Evolutionary conservation across 1,140 invertebrate genomes (phyloP).

Genomic region (Anastatus disparis): DNA sequence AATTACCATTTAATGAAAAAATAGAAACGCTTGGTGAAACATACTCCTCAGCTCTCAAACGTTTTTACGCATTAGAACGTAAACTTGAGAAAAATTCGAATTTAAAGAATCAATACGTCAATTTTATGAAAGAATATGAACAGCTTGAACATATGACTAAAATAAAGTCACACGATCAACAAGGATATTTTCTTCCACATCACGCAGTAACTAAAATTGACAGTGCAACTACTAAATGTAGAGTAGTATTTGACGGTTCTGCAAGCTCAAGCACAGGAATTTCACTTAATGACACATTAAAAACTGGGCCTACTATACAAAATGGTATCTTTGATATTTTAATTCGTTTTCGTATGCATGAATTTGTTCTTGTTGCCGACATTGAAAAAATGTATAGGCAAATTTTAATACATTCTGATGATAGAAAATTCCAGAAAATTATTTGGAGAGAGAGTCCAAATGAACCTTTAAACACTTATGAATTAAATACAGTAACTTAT

Average conservation of each 20-base stretch:
- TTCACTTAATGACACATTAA: constrained; percentile 23
- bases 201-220: constrained; percentile 22
- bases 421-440: no score
- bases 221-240: constrained; percentile 11
- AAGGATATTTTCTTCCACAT: constrained; percentile 7
- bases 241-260: constrained; percentile 48
- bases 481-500: constrained; percentile 40
- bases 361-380: neutral
- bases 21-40: neutral
- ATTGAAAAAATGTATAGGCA: constrained; percentile 33
- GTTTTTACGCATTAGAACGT: constrained; percentile 41
- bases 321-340: neutral
- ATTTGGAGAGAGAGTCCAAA: no score
- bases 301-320: neutral
- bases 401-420: constrained; percentile 6
- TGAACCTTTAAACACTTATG: neutral
- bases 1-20: neutral
- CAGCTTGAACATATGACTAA: no score
- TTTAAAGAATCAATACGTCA: no score
- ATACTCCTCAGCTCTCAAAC: neutral
- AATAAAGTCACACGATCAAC: neutral
- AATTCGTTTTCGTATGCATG: neutral
- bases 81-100: constrained; percentile 37
- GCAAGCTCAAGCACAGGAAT: constrained; percentile 37
- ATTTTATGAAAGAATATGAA: no score